Conservation (phyloP, 2,113 vertebrate species). For the Chlorocebus sabaeus region DNA sequence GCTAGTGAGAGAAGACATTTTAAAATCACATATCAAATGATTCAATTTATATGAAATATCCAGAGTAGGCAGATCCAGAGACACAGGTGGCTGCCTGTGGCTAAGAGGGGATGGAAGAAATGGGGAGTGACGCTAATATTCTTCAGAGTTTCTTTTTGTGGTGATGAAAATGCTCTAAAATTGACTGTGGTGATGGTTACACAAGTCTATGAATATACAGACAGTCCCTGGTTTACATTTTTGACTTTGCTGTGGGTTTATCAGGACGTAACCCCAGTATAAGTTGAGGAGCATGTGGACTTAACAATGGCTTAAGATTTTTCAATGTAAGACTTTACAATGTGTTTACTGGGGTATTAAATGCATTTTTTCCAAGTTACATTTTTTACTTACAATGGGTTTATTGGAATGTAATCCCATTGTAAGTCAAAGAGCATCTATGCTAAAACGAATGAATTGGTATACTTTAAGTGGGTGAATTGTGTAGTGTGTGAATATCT, state of each 20-base stretch:
- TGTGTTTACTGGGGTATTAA: neutral
- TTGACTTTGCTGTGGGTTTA: neutral
- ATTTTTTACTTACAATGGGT: neutral
- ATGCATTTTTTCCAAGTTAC: neutral
- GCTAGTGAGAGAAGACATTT: neutral
- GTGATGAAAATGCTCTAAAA: slow-evolving; percentile 19
- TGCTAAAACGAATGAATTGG: neutral
- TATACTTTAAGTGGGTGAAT: neutral
- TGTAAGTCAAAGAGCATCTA: neutral
- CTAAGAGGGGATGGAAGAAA: neutral
- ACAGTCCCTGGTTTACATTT: neutral
- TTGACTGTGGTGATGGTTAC: neutral
- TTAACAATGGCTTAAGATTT: neutral
- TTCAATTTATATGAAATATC: neutral
- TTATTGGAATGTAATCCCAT: neutral
- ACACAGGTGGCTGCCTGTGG: neutral
- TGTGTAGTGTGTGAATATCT: neutral
- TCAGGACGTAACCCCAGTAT: neutral
- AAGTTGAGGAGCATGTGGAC: neutral
- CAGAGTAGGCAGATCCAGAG: neutral
- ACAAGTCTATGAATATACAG: neutral
- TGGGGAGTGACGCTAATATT: neutral
- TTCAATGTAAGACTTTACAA: neutral
- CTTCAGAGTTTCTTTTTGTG: neutral
- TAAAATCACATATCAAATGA: neutral